Conservation (phyloP, 1,140 invertebrate species). For the Paraescarpia echinospica region DNA sequence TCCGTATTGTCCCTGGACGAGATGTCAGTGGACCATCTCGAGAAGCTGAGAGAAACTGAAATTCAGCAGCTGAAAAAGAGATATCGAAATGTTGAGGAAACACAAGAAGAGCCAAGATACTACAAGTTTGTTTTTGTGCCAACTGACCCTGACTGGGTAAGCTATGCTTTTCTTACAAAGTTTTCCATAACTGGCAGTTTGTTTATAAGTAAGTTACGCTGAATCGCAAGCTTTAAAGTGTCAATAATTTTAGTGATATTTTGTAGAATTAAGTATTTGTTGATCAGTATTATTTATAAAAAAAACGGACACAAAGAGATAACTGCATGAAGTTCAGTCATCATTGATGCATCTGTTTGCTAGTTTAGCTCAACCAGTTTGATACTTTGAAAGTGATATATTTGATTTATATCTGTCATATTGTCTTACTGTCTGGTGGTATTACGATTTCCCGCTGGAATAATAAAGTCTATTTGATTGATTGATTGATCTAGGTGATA, state of each 20-base stretch:
- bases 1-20: background rate
- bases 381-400: too few relatives aligned
- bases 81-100: conserved; percentile 39
- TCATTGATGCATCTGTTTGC: too few relatives aligned
- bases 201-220: background rate
- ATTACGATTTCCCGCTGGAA: too few relatives aligned
- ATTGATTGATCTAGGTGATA: too few relatives aligned
- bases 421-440: too few relatives aligned
- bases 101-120: conserved; percentile 19
- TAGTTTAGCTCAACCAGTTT: too few relatives aligned
- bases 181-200: background rate
- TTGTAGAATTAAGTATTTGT: too few relatives aligned
- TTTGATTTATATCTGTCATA: too few relatives aligned
- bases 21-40: conserved; percentile 28
- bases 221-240: background rate
- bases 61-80: conserved; percentile 40
- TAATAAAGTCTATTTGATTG: too few relatives aligned
- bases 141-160: conserved; percentile 51
- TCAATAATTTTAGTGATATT: background rate
- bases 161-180: background rate
- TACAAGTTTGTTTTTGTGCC: conserved; percentile 38
- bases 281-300: too few relatives aligned
- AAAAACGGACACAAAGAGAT: too few relatives aligned
- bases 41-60: conserved; percentile 38
- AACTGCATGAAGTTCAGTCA: background rate